Percentiles rank a stretch among this genome's conserved stretches.
phyloP scores from a whole-genome alignment of 2,888 invertebrate species.

The Drosophila anomalata region DNA sequence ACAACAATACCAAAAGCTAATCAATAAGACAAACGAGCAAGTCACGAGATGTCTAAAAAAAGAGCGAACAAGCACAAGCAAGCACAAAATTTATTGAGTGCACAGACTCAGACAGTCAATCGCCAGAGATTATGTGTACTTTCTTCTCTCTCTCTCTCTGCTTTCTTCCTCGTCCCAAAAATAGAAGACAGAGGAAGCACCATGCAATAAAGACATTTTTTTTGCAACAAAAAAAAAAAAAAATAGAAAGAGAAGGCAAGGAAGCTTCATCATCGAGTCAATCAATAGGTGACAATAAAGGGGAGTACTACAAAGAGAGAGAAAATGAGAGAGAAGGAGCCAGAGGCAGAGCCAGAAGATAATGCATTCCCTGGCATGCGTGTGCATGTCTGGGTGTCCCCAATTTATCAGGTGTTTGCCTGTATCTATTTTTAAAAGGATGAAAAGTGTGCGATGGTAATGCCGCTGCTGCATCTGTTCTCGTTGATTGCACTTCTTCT shows the following conservation, averaged over 20 bases:
- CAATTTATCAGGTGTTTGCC: conserved; percentile 82
- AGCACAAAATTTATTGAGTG: conserved; percentile 57
- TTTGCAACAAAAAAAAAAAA: conserved; percentile 17
- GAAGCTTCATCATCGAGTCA: conserved; percentile 32
- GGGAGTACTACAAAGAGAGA: too few relatives aligned
- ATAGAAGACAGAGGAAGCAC: conserved; percentile 37
- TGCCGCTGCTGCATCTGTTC: conserved; percentile 28
- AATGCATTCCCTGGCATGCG: conserved; percentile 1
- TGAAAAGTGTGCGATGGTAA: conserved; percentile 25
- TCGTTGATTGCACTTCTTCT: conserved; percentile 43
- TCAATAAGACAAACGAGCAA: conserved; percentile 71
- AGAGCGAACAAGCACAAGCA: conserved; percentile 18
- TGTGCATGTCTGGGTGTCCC: conserved; percentile 62
- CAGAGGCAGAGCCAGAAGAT: neutral
- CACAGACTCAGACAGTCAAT: conserved; percentile 46
- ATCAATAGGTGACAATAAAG: conserved; percentile 24
- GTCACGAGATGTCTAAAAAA: conserved; percentile 61
- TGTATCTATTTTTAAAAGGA: conserved; percentile 68
- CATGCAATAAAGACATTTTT: conserved; percentile 38
- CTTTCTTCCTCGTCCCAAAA: conserved; percentile 28
- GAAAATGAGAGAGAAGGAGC: too few relatives aligned
- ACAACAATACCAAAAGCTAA: conserved; percentile 40
- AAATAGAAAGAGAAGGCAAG: neutral
- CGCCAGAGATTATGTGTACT: conserved; percentile 39
- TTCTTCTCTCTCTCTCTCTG: conserved; percentile 5